These are phyloP conservation scores for Macrostomum lignano DNA, from an alignment of 1,140 invertebrate species.

Conservation along the genomic window DNA sequence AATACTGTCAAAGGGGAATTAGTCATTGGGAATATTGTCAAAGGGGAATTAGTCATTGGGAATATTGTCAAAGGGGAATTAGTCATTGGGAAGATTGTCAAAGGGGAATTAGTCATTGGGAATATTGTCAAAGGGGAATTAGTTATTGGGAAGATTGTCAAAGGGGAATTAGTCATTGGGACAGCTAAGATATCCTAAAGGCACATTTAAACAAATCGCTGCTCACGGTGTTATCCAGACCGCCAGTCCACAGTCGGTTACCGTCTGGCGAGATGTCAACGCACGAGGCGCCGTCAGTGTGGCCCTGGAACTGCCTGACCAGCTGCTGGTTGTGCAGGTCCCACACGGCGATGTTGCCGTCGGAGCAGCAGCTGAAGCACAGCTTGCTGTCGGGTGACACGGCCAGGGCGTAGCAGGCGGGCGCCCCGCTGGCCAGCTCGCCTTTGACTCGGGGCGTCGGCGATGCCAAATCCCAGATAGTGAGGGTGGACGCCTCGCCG, in stretches of 20 bases:
- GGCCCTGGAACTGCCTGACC: slow-evolving; percentile 55
- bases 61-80: no score
- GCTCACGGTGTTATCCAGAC: slow-evolving; percentile 79
- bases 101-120: no score
- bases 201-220: no score
- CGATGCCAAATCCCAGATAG: slow-evolving; percentile 69
- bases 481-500: slow-evolving; percentile 72
- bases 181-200: slow-evolving; percentile 51
- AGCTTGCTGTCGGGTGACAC: slow-evolving; percentile 83
- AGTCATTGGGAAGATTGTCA: no score
- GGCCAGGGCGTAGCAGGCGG: slow-evolving; percentile 81
- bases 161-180: no score
- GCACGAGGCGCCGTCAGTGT: slow-evolving; percentile 82
- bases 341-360: slow-evolving; percentile 81
- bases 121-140: no score
- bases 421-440: slow-evolving; percentile 69
- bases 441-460: slow-evolving; percentile 9
- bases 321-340: slow-evolving; percentile 56
- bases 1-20: no score
- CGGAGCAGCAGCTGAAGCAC: slow-evolving; percentile 57
- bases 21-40: no score
- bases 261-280: slow-evolving; percentile 91
- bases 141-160: no score
- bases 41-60: no score
- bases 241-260: slow-evolving; percentile 75